Conservation (phyloP, 1,140 invertebrate genomes). For the Gonioctena quinquepunctata region DNA sequence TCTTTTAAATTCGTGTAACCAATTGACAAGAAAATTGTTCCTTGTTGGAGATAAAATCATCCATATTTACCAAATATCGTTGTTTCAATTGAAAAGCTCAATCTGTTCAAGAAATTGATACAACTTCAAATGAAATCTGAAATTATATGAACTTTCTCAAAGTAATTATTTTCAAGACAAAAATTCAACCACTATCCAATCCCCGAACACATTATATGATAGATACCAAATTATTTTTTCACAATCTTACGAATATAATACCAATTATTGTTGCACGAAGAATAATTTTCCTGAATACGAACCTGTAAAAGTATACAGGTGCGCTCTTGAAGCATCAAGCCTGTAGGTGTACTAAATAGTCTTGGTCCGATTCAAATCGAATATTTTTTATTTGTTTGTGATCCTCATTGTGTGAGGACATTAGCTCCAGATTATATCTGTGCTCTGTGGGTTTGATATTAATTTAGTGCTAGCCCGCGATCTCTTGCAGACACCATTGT, state of each 20-base stretch:
- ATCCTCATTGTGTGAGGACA: slow-evolving; percentile 52
- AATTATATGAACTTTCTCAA: too few relatives aligned
- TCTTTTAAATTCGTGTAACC: too few relatives aligned
- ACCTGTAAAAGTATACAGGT: slow-evolving; percentile 7
- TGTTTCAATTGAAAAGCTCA: too few relatives aligned
- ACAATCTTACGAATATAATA: too few relatives aligned
- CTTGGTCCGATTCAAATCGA: slow-evolving; percentile 47
- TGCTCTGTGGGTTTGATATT: slow-evolving; percentile 49
- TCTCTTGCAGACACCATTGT: slow-evolving; percentile 34
- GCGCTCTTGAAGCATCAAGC: slow-evolving; percentile 18
- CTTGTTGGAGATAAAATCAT: too few relatives aligned
- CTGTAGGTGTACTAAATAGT: slow-evolving; percentile 53
- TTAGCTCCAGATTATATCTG: slow-evolving; percentile 50
- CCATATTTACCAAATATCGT: too few relatives aligned
- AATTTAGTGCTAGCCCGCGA: slow-evolving; percentile 46
- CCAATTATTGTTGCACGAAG: too few relatives aligned
- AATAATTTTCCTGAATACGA: background rate
- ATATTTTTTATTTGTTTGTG: slow-evolving; percentile 46
- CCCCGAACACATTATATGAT: background rate
- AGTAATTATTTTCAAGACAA: background rate
- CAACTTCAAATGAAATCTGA: too few relatives aligned
- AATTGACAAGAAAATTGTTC: too few relatives aligned
- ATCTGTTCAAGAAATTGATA: too few relatives aligned
- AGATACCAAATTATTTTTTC: too few relatives aligned
- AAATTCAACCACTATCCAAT: background rate